Conservation (phyloP, 2,888 invertebrate species). For the Sinhomidia bicolor region DNA sequence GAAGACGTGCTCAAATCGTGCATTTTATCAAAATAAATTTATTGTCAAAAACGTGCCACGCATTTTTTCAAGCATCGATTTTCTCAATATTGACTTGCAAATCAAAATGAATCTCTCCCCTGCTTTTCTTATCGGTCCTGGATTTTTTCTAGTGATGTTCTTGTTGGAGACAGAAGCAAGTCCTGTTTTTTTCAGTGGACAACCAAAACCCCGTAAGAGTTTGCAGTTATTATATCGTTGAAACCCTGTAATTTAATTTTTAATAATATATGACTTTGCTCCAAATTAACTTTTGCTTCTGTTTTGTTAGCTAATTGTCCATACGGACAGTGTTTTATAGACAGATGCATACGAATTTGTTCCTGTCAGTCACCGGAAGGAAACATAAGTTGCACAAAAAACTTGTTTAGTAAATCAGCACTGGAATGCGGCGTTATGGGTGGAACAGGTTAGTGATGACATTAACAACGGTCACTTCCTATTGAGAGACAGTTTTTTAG, state of each 20-base stretch:
- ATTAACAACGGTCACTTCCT: too few species aligned
- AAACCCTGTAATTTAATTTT: not conserved
- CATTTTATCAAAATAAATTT: too few species aligned
- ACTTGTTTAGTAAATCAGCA: not conserved
- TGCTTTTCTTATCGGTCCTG: not conserved
- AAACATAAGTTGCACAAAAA: not conserved
- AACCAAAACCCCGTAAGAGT: slow-evolving; percentile 46
- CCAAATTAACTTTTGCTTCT: not conserved
- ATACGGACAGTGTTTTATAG: slow-evolving; percentile 62
- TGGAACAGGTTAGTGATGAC: not conserved
- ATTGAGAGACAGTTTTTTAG: too few species aligned
- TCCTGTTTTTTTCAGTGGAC: not conserved
- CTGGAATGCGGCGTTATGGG: not conserved
- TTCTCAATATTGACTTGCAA: too few species aligned
- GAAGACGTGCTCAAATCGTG: not conserved
- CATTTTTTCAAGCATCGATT: too few species aligned
- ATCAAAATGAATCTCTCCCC: not conserved
- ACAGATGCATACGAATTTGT: slow-evolving; percentile 62
- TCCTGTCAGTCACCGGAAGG: slow-evolving; percentile 45
- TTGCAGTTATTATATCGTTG: not conserved
- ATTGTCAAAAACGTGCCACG: too few species aligned
- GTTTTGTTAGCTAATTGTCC: slow-evolving; percentile 69
- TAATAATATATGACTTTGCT: too few species aligned
- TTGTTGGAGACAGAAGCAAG: not conserved
- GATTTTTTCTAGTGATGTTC: not conserved